Percentiles rank a stretch among this genome's conserved stretches.
phyloP scores from a whole-genome alignment of 2,797 vertebrate species.

The Arctocebus calabarensis region DNA sequence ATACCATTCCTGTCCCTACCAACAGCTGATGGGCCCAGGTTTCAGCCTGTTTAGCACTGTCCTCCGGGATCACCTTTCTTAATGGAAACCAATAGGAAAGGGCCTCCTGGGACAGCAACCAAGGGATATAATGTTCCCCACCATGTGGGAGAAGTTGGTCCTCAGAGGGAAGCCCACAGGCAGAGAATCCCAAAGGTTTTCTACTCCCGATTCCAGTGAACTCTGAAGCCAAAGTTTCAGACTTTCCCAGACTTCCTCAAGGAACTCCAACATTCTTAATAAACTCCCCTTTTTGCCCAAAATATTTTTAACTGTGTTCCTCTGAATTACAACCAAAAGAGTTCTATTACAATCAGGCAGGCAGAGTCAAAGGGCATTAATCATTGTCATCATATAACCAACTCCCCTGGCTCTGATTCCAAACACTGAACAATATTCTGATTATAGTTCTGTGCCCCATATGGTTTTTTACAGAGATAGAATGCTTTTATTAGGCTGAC shows the following conservation, averaged over 20 bases:
- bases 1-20: background rate
- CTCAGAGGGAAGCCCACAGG: background rate
- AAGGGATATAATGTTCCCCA: background rate
- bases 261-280: background rate
- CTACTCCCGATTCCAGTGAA: background rate
- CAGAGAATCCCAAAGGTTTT: background rate
- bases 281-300: background rate
- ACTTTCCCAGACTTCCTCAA: background rate
- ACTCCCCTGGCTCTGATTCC: constrained; percentile 15
- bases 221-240: background rate
- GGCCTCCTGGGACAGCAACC: background rate
- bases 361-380: constrained; percentile 26
- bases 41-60: background rate
- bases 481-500: constrained; percentile 56
- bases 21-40: background rate
- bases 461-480: constrained; percentile 27
- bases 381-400: constrained; percentile 38
- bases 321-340: constrained; percentile 31
- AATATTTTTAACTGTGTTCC: constrained; percentile 55
- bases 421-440: constrained; percentile 31
- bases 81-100: background rate
- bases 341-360: constrained; percentile 29
- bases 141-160: background rate
- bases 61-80: background rate
- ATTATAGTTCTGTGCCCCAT: constrained; percentile 36